These are phyloP conservation scores for Mirounga angustirostris DNA, from an alignment of 2,113 vertebrate genomes.

Conservation along the genomic window DNA sequence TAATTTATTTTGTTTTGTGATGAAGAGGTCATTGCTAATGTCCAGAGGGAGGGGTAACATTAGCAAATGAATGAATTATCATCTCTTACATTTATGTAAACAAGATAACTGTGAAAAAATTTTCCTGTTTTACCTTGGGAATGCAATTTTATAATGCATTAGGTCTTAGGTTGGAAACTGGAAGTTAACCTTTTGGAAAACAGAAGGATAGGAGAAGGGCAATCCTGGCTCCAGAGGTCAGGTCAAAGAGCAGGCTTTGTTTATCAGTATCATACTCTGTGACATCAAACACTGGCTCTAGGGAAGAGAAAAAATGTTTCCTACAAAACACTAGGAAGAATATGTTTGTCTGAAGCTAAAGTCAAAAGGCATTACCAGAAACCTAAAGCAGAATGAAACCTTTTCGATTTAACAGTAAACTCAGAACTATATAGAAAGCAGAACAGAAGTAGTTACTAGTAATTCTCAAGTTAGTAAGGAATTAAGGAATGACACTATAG, in stretches of 20 bases:
- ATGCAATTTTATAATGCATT: not conserved
- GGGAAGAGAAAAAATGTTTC: not conserved
- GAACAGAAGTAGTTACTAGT: not conserved
- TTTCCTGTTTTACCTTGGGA: not conserved
- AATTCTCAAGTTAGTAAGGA: not conserved
- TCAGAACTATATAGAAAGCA: not conserved
- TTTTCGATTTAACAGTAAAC: not conserved
- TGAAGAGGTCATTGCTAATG: not conserved
- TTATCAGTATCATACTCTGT: not conserved
- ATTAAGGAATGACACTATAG: not conserved
- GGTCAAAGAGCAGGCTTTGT: not conserved
- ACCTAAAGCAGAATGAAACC: not conserved
- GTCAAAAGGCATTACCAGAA: not conserved
- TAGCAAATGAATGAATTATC: not conserved
- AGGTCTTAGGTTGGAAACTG: not conserved
- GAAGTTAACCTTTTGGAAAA: constrained; percentile 26
- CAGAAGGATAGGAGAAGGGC: not conserved
- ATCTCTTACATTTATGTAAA: not conserved
- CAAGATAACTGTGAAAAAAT: not conserved
- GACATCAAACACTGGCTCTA: not conserved
- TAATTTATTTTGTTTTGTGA: not conserved
- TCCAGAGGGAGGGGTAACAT: not conserved
- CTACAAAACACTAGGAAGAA: not conserved
- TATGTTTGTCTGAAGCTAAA: not conserved
- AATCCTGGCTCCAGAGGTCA: not conserved